Evolutionary conservation across 2,113 vertebrate genomes (phyloP).

Genomic region (Axis porcinus): DNA sequence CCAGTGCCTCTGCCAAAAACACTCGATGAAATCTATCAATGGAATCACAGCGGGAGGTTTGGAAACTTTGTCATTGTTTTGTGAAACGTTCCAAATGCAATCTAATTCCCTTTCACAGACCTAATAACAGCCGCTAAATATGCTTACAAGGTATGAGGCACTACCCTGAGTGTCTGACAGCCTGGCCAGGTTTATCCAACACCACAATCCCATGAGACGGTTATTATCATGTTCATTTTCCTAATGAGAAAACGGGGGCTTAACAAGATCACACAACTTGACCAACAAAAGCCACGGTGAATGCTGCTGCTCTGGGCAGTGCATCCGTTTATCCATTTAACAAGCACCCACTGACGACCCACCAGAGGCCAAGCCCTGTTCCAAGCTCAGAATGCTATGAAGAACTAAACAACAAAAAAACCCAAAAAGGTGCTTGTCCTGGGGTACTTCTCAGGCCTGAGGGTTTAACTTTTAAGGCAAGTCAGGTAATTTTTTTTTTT

Average conservation of each 20-base stretch:
- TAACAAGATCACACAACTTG: not conserved
- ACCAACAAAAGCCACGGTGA: not conserved
- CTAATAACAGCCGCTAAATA: not conserved
- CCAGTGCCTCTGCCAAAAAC: not conserved
- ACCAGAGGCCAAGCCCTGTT: not conserved
- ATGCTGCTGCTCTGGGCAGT: not conserved
- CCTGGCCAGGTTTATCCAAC: not conserved
- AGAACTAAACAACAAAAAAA: not conserved
- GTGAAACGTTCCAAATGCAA: not conserved
- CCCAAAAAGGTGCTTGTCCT: not conserved
- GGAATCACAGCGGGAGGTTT: not conserved
- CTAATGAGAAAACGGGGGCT: not conserved
- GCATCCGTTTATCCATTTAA: not conserved
- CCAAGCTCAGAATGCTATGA: not conserved
- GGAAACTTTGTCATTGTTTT: constrained; percentile 12
- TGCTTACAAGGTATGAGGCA: not conserved
- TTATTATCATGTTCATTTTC: not conserved
- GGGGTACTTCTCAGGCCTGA: not conserved
- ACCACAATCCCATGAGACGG: not conserved
- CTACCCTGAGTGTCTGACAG: not conserved
- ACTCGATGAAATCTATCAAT: not conserved
- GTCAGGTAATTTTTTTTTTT: not conserved
- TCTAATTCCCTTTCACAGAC: not conserved
- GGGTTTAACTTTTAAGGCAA: not conserved
- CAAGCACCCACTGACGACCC: not conserved